A percentile compares a stretch with the other conserved stretches of the same genome.
Conservation (phyloP, 2,797 vertebrate genomes). For the Sparidentex hasta region DNA sequence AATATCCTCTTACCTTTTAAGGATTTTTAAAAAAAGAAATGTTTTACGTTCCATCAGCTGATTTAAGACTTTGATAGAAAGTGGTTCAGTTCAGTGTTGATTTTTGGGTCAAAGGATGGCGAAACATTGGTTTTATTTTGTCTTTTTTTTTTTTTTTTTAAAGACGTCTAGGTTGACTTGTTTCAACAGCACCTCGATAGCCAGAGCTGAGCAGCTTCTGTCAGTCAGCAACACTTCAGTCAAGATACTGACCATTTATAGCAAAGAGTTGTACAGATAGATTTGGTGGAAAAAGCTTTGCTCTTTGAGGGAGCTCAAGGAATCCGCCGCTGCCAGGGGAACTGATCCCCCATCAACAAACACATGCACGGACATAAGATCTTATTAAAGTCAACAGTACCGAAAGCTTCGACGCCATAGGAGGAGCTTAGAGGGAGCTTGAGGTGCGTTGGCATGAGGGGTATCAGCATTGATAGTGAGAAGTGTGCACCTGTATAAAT, state of each 20-base stretch:
- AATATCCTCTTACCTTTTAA: constrained; percentile 26
- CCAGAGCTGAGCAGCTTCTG: constrained; percentile 4
- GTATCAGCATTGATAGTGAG: background rate
- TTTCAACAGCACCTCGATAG: background rate
- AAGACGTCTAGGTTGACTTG: background rate
- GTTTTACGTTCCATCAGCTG: constrained; percentile 7
- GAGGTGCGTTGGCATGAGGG: background rate
- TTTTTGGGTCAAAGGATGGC: background rate
- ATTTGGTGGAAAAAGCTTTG: constrained; percentile 36
- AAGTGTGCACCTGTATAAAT: background rate
- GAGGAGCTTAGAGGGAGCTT: constrained; percentile 20
- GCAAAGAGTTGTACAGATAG: constrained; percentile 23
- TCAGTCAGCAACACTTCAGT: constrained; percentile 2
- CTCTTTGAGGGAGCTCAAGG: constrained; percentile 25
- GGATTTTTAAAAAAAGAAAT: background rate
- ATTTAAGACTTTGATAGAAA: background rate
- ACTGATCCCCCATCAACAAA: constrained; percentile 61
- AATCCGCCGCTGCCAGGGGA: constrained; percentile 47
- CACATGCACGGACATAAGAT: constrained; percentile 11
- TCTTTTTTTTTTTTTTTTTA: too few relatives aligned
- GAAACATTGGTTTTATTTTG: background rate
- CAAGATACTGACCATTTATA: constrained; percentile 51
- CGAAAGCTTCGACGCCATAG: background rate
- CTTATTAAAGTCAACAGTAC: constrained; percentile 42
- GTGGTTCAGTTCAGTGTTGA: background rate